Evolutionary conservation across 2,888 invertebrate genomes (phyloP).

Genomic region (Nipponacmea schrenckii): DNA sequence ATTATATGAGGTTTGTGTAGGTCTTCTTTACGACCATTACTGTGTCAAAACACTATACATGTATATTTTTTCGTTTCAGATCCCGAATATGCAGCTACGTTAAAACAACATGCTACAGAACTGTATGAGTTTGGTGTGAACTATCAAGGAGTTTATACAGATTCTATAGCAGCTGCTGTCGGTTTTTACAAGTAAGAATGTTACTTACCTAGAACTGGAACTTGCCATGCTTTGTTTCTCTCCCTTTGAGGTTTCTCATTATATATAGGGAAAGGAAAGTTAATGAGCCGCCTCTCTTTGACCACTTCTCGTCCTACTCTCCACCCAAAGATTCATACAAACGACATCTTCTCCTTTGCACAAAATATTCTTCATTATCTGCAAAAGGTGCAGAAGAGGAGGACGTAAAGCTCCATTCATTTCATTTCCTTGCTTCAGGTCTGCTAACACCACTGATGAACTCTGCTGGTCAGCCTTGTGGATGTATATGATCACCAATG

Average conservation of each 20-base stretch:
- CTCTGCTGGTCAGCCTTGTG: slow-evolving; percentile 55
- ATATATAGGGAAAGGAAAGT: no score
- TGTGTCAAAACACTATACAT: no score
- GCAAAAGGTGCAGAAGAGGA: no score
- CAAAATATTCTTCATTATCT: no score
- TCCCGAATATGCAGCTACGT: slow-evolving; percentile 35
- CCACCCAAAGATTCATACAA: neutral
- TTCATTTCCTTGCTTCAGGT: slow-evolving; percentile 17
- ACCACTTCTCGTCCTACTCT: no score
- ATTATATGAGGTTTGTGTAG: no score
- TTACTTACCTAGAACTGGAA: neutral
- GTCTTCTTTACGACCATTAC: no score
- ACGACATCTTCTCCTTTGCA: no score
- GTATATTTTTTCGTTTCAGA: slow-evolving; percentile 37
- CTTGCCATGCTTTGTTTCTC: no score
- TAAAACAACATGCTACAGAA: slow-evolving; percentile 43
- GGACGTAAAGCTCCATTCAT: neutral
- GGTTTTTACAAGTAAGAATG: slow-evolving; percentile 46
- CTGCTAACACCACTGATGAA: slow-evolving; percentile 43
- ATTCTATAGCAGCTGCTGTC: slow-evolving; percentile 42
- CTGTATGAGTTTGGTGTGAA: slow-evolving; percentile 46
- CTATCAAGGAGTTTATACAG: slow-evolving; percentile 44
- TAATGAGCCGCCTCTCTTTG: no score
- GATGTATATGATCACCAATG: slow-evolving; percentile 55
- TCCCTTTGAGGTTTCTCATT: no score